Evolutionary conservation across 2,113 vertebrate species (phyloP).

Genomic region (Elephas maximus): DNA sequence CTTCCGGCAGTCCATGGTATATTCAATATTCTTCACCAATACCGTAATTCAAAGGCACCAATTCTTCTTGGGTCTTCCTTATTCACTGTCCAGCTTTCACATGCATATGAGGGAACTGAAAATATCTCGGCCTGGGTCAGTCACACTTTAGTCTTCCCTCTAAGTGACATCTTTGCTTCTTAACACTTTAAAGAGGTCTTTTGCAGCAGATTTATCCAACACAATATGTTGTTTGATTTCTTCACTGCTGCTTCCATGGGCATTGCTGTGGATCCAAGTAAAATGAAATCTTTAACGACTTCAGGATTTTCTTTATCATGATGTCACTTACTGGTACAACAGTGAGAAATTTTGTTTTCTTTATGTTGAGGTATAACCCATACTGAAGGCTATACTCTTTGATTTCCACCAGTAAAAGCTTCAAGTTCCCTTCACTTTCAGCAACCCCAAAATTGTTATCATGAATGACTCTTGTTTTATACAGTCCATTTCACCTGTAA

Average conservation of each 20-base stretch:
- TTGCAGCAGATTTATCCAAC: not conserved
- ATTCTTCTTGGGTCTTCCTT: not conserved
- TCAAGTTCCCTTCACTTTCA: not conserved
- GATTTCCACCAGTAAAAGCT: not conserved
- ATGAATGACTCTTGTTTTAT: not conserved
- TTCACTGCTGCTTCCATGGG: not conserved
- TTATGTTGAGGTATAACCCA: not conserved
- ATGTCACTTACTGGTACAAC: not conserved
- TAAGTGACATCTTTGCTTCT: not conserved
- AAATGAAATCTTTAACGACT: not conserved
- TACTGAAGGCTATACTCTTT: too few relatives aligned
- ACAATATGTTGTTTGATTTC: not conserved
- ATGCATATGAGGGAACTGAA: not conserved
- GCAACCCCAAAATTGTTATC: not conserved
- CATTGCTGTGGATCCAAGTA: not conserved
- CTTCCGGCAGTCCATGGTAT: too few relatives aligned
- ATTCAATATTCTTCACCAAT: not conserved
- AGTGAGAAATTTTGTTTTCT: not conserved
- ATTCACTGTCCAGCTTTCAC: not conserved
- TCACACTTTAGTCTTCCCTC: not conserved
- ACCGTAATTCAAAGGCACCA: not conserved
- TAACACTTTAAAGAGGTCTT: not conserved
- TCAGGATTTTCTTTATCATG: not conserved
- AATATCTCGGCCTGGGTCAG: not conserved
- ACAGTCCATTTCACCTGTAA: not conserved